These are phyloP conservation scores for Podiceps cristatus DNA, from an alignment of 2,113 vertebrate genomes.

Conservation along the genomic window DNA sequence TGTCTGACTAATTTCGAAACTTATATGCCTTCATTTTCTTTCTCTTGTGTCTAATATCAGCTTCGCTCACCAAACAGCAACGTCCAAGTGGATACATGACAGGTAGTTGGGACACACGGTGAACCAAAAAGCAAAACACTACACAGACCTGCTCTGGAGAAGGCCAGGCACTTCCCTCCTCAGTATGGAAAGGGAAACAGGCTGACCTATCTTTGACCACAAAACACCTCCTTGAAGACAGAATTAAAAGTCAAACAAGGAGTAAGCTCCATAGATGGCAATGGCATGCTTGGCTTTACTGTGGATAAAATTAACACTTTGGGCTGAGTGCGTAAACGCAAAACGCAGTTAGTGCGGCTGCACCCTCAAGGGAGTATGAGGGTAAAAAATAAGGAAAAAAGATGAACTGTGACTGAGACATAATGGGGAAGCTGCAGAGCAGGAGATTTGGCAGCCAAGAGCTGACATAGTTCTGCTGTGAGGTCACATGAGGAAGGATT, in stretches of 20 bases:
- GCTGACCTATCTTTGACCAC: background rate
- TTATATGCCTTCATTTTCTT: background rate
- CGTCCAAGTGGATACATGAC: accelerated
- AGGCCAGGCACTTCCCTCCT: background rate
- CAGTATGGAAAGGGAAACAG: background rate
- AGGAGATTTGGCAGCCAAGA: background rate
- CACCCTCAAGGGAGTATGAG: background rate
- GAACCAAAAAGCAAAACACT: background rate
- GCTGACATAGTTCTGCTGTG: slow-evolving; percentile 3
- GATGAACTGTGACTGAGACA: background rate
- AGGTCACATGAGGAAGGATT: background rate
- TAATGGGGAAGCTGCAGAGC: background rate
- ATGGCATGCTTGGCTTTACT: background rate
- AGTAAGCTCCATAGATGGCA: background rate
- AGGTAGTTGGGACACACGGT: background rate
- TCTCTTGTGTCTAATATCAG: background rate
- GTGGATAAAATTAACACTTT: background rate
- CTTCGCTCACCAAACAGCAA: background rate
- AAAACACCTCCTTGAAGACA: background rate
- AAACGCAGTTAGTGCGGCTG: background rate
- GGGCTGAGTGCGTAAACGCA: background rate
- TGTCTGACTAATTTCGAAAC: background rate
- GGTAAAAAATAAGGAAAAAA: background rate
- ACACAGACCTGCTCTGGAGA: background rate
- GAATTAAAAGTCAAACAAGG: background rate